A percentile compares a stretch with the other conserved stretches of the same genome.
phyloP scores from a whole-genome alignment of 2,113 vertebrate genomes.

The Brachypodius melanocephalos region DNA sequence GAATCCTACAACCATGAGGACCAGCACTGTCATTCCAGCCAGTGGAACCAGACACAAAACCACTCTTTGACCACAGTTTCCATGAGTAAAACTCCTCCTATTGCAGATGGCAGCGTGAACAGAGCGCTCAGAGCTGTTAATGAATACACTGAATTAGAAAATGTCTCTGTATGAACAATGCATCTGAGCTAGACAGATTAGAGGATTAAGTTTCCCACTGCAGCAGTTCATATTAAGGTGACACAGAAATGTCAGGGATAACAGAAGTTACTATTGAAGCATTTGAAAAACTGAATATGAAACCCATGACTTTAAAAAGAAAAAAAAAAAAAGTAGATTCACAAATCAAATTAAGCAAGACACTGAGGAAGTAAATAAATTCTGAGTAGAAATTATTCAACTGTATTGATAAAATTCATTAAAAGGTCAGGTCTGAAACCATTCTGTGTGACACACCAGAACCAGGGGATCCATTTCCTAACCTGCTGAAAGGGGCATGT shows the following conservation, averaged over 20 bases:
- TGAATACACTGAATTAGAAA: not conserved
- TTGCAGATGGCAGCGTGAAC: not conserved
- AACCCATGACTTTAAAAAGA: not conserved
- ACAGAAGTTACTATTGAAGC: constrained; percentile 27
- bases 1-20: not conserved
- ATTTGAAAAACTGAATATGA: constrained; percentile 23
- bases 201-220: constrained; percentile 33
- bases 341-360: constrained; percentile 31
- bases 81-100: not conserved
- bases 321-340: not conserved
- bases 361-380: constrained; percentile 23
- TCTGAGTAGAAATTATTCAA: not conserved
- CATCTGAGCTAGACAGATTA: constrained; percentile 42
- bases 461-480: not conserved
- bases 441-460: not conserved
- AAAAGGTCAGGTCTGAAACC: not conserved
- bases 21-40: not conserved
- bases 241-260: constrained; percentile 53
- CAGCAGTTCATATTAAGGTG: constrained; percentile 24
- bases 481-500: not conserved
- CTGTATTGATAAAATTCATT: not conserved
- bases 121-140: constrained; percentile 21
- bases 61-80: not conserved
- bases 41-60: not conserved
- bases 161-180: constrained; percentile 13